These are phyloP conservation scores for Microcebus griseorufus DNA, from an alignment of 2,113 vertebrate genomes.

Conservation along the genomic window DNA sequence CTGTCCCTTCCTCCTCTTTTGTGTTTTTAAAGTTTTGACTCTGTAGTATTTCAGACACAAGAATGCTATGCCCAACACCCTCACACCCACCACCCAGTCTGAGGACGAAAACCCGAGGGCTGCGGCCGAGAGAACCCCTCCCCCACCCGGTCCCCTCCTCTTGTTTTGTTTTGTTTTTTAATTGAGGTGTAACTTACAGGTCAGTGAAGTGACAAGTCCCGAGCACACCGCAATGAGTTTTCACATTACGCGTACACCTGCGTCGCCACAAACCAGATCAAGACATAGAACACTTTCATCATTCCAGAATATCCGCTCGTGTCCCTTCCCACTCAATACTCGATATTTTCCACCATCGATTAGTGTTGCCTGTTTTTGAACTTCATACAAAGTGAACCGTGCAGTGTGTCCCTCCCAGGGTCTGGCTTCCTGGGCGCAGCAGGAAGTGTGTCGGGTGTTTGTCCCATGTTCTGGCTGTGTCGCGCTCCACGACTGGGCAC, in stretches of 20 bases:
- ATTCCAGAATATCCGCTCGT: background rate
- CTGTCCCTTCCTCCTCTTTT: background rate
- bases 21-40: background rate
- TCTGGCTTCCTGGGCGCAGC: background rate
- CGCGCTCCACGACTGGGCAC: background rate
- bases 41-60: background rate
- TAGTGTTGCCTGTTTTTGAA: background rate
- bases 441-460: fast-evolving
- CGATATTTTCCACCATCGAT: background rate
- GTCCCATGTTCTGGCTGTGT: background rate
- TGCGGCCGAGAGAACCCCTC: background rate
- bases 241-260: fast-evolving
- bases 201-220: background rate
- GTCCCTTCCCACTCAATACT: fast-evolving
- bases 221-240: background rate
- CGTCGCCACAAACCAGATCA: background rate
- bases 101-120: background rate
- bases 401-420: background rate
- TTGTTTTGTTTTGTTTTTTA: background rate
- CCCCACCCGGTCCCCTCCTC: too few species aligned
- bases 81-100: background rate
- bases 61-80: background rate
- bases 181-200: background rate
- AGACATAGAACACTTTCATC: background rate
- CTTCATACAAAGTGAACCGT: background rate